phyloP scores from a whole-genome alignment of 2,888 invertebrate species.

The Drosophila picticornis region DNA sequence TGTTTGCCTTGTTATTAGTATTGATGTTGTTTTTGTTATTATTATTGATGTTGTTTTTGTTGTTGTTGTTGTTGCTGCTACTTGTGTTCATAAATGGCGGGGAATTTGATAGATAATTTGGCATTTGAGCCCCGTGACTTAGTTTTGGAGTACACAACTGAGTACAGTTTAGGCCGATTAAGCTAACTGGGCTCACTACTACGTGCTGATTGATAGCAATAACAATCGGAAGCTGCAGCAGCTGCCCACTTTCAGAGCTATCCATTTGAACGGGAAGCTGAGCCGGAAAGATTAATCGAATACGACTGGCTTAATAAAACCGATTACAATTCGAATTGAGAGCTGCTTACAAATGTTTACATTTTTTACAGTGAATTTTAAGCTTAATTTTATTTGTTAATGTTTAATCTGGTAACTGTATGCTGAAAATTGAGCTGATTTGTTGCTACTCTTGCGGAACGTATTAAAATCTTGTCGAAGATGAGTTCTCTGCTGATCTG shows the following conservation, averaged over 20 bases:
- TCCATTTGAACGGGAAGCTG: slow-evolving; percentile 4
- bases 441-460: background rate
- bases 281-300: background rate
- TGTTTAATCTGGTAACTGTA: background rate
- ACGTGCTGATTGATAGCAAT: slow-evolving; percentile 16
- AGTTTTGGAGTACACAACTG: slow-evolving; percentile 2
- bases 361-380: background rate
- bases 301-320: background rate
- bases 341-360: background rate
- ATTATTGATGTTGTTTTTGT: background rate
- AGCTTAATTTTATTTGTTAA: background rate
- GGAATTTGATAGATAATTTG: slow-evolving; percentile 11
- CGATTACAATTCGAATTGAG: background rate
- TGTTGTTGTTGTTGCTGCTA: background rate
- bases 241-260: slow-evolving; percentile 5
- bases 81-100: slow-evolving; percentile 18
- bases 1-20: background rate
- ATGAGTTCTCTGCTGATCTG: background rate
- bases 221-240: slow-evolving; percentile 5
- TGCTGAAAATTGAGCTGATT: background rate
- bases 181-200: slow-evolving; percentile 22
- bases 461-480: background rate
- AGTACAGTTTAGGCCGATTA: slow-evolving; percentile 9
- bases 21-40: background rate
- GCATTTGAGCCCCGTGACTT: slow-evolving; percentile 32